These are phyloP conservation scores for Ganaspis sp. DNA, from an alignment of 1,140 invertebrate genomes.

Conservation along the genomic window DNA sequence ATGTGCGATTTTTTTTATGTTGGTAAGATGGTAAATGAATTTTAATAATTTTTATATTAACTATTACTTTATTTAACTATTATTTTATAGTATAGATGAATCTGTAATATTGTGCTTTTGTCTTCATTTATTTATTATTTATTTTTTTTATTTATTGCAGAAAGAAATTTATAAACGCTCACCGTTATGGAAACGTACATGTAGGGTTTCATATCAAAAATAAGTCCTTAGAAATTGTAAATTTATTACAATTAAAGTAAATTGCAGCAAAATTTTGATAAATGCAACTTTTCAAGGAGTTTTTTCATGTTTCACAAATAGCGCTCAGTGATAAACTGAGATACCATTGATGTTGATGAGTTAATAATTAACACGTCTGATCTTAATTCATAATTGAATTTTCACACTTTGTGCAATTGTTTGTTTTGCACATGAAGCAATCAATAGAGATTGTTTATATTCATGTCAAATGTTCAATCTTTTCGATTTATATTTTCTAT, in stretches of 20 bases:
- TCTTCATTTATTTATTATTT: too few relatives aligned
- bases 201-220: not conserved
- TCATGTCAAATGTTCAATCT: not conserved
- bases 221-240: not conserved
- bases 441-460: not conserved
- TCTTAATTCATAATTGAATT: not conserved
- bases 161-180: not conserved
- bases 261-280: not conserved
- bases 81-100: too few relatives aligned
- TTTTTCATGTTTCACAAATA: conserved; percentile 1
- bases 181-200: not conserved
- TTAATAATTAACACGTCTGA: not conserved
- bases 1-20: too few relatives aligned
- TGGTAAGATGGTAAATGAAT: too few relatives aligned
- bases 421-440: not conserved
- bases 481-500: too few relatives aligned
- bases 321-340: not conserved
- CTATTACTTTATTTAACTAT: too few relatives aligned
- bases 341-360: not conserved
- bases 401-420: not conserved
- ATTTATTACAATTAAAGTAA: not conserved
- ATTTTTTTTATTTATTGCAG: too few relatives aligned
- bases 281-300: not conserved
- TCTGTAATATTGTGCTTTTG: not conserved
- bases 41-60: too few relatives aligned